Evolutionary conservation across 2,113 vertebrate species (phyloP).

Genomic region (Vombatus ursinus): DNA sequence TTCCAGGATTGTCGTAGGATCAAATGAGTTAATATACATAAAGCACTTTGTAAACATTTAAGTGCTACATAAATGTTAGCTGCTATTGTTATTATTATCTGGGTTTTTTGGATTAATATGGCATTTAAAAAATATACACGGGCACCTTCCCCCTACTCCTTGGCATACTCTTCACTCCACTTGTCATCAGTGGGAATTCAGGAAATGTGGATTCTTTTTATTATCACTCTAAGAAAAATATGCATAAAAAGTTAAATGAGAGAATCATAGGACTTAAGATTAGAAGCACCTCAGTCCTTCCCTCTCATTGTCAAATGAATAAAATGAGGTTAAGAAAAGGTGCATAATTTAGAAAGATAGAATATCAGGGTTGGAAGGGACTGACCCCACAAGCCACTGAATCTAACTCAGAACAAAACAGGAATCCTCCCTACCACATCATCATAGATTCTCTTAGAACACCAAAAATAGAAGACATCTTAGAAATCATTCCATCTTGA

Average conservation of each 20-base stretch:
- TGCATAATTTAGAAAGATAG: background rate
- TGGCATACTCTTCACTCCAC: background rate
- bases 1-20: constrained; percentile 9
- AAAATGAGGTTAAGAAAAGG: background rate
- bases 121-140: background rate
- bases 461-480: background rate
- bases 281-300: background rate
- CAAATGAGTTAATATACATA: background rate
- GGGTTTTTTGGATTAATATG: background rate
- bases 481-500: background rate
- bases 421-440: background rate
- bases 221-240: background rate
- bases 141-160: background rate
- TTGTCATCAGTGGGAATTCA: background rate
- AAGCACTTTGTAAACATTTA: background rate
- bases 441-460: background rate
- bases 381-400: background rate
- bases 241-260: background rate
- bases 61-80: background rate
- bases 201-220: background rate
- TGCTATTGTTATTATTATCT: background rate
- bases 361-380: background rate
- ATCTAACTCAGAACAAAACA: background rate
- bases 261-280: background rate
- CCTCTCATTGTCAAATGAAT: background rate